Percentiles rank a stretch among this genome's conserved stretches.
Evolutionary conservation across 2,113 vertebrate species (phyloP).

Genomic region (Poicephalus meyeri): DNA sequence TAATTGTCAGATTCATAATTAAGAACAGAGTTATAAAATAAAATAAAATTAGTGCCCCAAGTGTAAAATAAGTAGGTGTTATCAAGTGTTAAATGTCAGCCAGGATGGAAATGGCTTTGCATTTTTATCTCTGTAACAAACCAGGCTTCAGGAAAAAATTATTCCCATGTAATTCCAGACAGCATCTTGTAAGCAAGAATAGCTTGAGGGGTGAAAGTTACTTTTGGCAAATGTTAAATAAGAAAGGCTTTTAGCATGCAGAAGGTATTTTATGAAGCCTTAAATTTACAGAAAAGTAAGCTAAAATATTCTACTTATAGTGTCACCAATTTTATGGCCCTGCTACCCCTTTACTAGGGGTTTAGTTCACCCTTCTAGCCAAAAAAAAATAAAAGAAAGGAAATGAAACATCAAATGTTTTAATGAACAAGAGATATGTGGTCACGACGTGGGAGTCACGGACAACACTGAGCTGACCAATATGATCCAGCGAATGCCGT

Average conservation of each 20-base stretch:
- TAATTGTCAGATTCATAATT: not conserved
- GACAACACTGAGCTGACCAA: too few relatives aligned
- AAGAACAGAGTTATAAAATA: conserved; percentile 3
- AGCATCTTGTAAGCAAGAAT: not conserved
- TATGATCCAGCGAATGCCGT: too few relatives aligned
- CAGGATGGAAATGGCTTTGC: not conserved
- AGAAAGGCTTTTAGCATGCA: not conserved
- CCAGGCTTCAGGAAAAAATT: not conserved
- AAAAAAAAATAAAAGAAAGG: not conserved
- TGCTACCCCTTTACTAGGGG: not conserved
- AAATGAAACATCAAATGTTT: not conserved
- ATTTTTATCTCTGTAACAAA: not conserved
- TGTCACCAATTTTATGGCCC: not conserved
- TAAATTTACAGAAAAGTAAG: not conserved
- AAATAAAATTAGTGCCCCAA: not conserved
- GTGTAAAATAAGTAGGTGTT: not conserved
- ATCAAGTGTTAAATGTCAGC: not conserved
- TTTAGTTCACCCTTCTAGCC: not conserved
- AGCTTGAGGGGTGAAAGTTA: not conserved
- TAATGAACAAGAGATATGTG: not conserved
- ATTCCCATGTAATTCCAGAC: not conserved
- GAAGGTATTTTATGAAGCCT: not conserved
- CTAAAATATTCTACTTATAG: not conserved
- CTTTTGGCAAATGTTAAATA: not conserved
- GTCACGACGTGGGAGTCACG: too few relatives aligned